Evolutionary conservation across 2,888 invertebrate genomes (phyloP).

Genomic region (Tanypteryx hageni): DNA sequence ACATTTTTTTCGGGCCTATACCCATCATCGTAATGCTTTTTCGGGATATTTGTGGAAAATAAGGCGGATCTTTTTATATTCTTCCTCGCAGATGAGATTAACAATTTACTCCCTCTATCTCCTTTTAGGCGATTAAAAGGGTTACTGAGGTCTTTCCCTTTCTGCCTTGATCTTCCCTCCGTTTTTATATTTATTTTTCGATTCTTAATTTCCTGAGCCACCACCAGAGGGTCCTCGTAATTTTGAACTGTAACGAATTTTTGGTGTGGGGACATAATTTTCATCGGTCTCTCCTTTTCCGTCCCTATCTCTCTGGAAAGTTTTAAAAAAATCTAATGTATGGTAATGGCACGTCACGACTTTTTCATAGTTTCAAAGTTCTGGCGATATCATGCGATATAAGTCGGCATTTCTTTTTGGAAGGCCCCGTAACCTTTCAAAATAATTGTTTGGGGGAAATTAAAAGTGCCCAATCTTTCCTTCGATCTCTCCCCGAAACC

Average conservation of each 20-base stretch:
- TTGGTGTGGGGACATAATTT: neutral
- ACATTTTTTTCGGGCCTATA: neutral
- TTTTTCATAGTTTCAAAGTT: slow-evolving; percentile 44
- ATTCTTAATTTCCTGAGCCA: slow-evolving; percentile 18
- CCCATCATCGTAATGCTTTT: slow-evolving; percentile 39
- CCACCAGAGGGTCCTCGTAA: slow-evolving; percentile 7
- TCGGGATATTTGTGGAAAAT: slow-evolving; percentile 16
- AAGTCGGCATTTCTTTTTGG: neutral
- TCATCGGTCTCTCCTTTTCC: neutral
- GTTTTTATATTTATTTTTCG: slow-evolving; percentile 40
- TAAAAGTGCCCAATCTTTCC: neutral
- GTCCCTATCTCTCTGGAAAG: neutral
- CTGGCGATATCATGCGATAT: neutral
- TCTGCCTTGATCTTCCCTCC: neutral
- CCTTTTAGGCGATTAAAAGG: neutral
- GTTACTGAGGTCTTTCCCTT: neutral
- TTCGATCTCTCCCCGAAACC: neutral
- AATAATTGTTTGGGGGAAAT: slow-evolving; percentile 25
- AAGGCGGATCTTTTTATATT: slow-evolving; percentile 20
- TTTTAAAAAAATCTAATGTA: slow-evolving; percentile 15
- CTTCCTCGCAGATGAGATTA: slow-evolving; percentile 47
- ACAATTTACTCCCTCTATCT: slow-evolving; percentile 29
- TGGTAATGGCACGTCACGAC: slow-evolving; percentile 12
- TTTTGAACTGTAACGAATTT: slow-evolving; percentile 51
- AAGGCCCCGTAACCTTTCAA: neutral